A percentile compares a stretch with the other conserved stretches of the same genome.
These are phyloP conservation scores for fruit fly (Drosophila melanogaster) DNA, from an alignment of 1,140 invertebrate genomes.

Conservation along the genomic window DNA sequence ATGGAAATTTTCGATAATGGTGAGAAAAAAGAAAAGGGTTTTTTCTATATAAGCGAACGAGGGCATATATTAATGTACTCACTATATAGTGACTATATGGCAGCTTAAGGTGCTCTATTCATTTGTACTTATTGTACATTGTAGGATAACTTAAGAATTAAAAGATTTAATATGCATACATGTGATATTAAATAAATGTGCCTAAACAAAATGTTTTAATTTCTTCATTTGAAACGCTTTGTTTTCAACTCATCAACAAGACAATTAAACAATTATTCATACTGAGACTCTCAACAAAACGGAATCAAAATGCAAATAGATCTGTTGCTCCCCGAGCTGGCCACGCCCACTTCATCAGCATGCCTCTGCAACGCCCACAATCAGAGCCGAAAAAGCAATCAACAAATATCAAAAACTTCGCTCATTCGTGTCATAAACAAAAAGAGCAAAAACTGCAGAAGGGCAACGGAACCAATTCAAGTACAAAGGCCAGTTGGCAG, in stretches of 20 bases:
- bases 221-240: neutral
- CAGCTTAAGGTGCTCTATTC: no score
- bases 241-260: slow-evolving; percentile 11
- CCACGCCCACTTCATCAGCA: slow-evolving; percentile 33
- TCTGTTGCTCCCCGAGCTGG: slow-evolving; percentile 33
- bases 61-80: neutral
- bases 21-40: slow-evolving; percentile 5
- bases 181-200: neutral
- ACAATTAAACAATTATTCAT: slow-evolving; percentile 43
- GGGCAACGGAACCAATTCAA: slow-evolving; percentile 38
- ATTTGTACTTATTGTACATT: no score
- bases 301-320: slow-evolving; percentile 55
- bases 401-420: slow-evolving; percentile 79
- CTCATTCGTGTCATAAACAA: slow-evolving; percentile 72
- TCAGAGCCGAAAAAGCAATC: slow-evolving; percentile 69
- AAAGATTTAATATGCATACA: neutral
- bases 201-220: neutral
- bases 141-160: no score
- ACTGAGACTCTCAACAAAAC: slow-evolving; percentile 8
- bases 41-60: slow-evolving; percentile 1
- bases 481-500: slow-evolving; percentile 63
- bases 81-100: no score
- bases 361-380: slow-evolving; percentile 38
- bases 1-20: slow-evolving; percentile 36
- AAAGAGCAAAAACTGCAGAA: slow-evolving; percentile 44